Base-by-base conservation (phyloP, 1,140 invertebrate species). In the Anagrus nilaparvatae region DNA sequence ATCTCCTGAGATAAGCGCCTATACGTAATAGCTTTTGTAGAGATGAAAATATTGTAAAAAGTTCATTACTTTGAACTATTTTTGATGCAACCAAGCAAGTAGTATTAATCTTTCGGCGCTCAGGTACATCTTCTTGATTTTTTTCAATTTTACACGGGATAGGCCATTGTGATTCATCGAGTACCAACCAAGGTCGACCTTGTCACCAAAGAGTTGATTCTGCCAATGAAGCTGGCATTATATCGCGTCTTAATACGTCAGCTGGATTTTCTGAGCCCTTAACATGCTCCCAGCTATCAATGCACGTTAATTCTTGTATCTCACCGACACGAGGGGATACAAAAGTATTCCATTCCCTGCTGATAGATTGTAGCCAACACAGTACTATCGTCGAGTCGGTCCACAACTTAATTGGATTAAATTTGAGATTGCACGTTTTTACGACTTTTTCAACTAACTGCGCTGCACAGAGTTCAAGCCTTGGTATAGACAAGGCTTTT, bases 381-480 rank as follows among this genome's bases (percentile, higher is more conserved):
- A n/a, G n/a, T n/a, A 16, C 19, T 16, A 43, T 43, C 2, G 33
- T 21, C 2, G 33, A 43, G 36, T 43, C 40, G 4, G 40, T 35
- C 40, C 40, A 43, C 8, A 36, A 23, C 28, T 29, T 16, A 10
- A 36, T 36, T 14, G 20, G 2, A 19, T 36, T 13, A 1, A 35
- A n/a, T 43, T 43, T 43, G 2, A 27, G 8, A 2, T 18, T 34
- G 0, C 10, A 18, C 24, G 32, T 14, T 8, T 29, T 5, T 9
- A 28, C 9, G 5, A 17, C 3, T 12, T 33, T 12, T 27, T 30
- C 25, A 12, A 36, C 3, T 29, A 43, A 43, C 2, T 17, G 17
- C 3, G 45, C 45, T 13, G 40, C 40, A n/a, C 45, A 43, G 23
- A 47, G n/a, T 19, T 43, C 45, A 2, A 47, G 21, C 8, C 29